Percentiles rank a stretch among this genome's conserved stretches.
Evolutionary conservation across 2,888 invertebrate genomes (phyloP).

Genomic region (Erpobdella octoculata): DNA sequence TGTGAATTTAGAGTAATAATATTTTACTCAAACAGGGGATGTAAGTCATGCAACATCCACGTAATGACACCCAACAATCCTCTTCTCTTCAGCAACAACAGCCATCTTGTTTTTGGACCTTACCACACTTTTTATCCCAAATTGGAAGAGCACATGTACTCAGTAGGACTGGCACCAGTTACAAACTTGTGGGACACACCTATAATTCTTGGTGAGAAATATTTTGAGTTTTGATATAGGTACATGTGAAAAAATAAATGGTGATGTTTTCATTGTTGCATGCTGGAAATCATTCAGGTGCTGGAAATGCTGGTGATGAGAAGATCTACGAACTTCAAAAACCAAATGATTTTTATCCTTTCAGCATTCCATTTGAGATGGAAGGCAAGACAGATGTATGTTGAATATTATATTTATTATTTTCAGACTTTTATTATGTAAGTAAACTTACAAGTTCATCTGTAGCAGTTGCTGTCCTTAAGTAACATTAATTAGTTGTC

Average conservation of each 20-base stretch:
- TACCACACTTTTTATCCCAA: constrained; percentile 52
- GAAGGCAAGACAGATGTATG: constrained; percentile 43
- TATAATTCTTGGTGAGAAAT: constrained; percentile 39
- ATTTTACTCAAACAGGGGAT: constrained; percentile 29
- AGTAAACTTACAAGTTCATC: too few species aligned
- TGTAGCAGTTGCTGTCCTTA: too few species aligned
- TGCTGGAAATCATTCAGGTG: background rate
- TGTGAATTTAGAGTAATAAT: constrained; percentile 12
- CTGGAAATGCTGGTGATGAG: constrained; percentile 35
- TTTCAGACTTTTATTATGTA: background rate
- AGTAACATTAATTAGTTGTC: too few species aligned
- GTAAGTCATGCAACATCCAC: constrained; percentile 49
- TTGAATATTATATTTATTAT: background rate
- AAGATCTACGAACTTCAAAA: constrained; percentile 47
- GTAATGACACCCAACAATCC: constrained; percentile 52
- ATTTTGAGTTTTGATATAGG: background rate
- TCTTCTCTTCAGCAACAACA: constrained; percentile 50
- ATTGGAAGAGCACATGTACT: constrained; percentile 51
- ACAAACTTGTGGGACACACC: constrained; percentile 53
- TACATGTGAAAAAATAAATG: background rate
- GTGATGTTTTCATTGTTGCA: background rate
- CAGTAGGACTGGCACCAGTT: constrained; percentile 45
- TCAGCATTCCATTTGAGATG: constrained; percentile 50
- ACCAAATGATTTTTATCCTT: constrained; percentile 46
- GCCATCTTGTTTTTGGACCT: constrained; percentile 50